Evolutionary conservation across 2,797 vertebrate genomes (phyloP).

Genomic region (Ctenopoma kingsleyae): DNA sequence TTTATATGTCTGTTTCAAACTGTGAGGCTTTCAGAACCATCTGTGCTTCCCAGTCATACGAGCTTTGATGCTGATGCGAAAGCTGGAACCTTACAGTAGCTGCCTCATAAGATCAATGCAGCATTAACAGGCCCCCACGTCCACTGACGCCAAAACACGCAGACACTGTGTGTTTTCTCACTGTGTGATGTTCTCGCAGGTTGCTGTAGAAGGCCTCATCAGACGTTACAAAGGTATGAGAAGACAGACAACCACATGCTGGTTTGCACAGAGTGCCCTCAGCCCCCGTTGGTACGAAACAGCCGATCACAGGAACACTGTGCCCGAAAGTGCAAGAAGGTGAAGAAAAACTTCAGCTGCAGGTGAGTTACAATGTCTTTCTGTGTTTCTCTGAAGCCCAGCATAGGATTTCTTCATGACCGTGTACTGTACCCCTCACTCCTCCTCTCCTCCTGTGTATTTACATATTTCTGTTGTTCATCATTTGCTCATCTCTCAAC

Average conservation of each 20-base stretch:
- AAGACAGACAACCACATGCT: conserved; percentile 90
- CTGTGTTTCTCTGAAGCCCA: conserved; percentile 17
- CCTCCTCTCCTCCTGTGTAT: conserved; percentile 41
- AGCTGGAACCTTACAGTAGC: too few species aligned
- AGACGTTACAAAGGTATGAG: conserved; percentile 91
- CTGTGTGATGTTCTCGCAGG: conserved; percentile 62
- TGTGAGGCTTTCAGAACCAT: too few species aligned
- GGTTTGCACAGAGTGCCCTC: conserved; percentile 86
- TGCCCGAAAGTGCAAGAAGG: conserved; percentile 92
- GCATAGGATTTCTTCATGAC: neutral
- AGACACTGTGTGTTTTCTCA: neutral
- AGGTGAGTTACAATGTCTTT: conserved; percentile 84
- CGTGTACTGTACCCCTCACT: neutral
- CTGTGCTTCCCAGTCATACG: too few species aligned
- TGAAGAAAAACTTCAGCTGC: conserved; percentile 92
- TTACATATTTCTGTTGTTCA: conserved; percentile 72
- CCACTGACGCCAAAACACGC: neutral
- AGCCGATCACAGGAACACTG: conserved; percentile 90
- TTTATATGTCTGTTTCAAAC: too few species aligned
- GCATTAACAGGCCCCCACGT: too few species aligned
- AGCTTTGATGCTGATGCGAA: too few species aligned
- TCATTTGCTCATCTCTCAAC: conserved; percentile 61
- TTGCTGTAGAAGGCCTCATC: conserved; percentile 78
- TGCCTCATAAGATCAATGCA: too few species aligned
- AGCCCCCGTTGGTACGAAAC: conserved; percentile 86